Percentiles rank a stretch among this genome's conserved stretches.
Evolutionary conservation across 1,140 invertebrate genomes (phyloP).

Genomic region (Lordiphosa collinella): DNA sequence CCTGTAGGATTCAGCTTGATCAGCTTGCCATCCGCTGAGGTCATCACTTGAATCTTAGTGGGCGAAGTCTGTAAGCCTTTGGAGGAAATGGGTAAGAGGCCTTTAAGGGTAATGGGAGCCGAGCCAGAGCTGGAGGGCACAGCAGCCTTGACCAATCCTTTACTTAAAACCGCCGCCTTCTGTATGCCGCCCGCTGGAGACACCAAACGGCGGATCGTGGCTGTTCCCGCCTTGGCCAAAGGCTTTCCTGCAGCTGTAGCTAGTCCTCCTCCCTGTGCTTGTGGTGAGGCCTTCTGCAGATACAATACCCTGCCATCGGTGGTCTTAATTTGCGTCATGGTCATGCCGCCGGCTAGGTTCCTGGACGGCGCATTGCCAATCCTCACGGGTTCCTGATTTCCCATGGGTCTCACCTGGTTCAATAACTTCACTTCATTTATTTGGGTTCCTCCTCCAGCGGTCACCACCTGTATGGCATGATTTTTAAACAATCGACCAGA

Average conservation of each 20-base stretch:
- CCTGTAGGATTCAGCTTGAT: constrained; percentile 45
- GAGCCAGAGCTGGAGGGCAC: constrained; percentile 5
- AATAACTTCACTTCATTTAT: constrained; percentile 47
- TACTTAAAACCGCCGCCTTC: constrained; percentile 44
- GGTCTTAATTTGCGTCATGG: constrained; percentile 51
- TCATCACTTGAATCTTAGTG: constrained; percentile 53
- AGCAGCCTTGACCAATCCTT: constrained; percentile 44
- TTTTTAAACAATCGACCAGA: constrained; percentile 34
- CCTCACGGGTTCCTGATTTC: constrained; percentile 24
- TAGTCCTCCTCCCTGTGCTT: not conserved
- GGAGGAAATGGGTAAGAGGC: constrained; percentile 26
- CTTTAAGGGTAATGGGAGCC: constrained; percentile 35
- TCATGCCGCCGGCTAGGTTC: constrained; percentile 19
- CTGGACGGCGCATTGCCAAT: constrained; percentile 35
- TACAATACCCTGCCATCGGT: constrained; percentile 50
- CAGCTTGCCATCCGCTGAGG: constrained; percentile 60
- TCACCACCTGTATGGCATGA: constrained; percentile 39
- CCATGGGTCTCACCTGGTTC: constrained; percentile 40
- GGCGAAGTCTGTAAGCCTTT: constrained; percentile 11
- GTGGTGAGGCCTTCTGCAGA: constrained; percentile 39
- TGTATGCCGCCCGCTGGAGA: constrained; percentile 28
- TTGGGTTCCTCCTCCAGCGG: constrained; percentile 19
- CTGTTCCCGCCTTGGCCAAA: constrained; percentile 5
- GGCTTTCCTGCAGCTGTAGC: not conserved
- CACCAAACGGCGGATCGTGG: constrained; percentile 16